Conservation (phyloP, 2,113 vertebrate species). For the Triplophysa tibetana region DNA sequence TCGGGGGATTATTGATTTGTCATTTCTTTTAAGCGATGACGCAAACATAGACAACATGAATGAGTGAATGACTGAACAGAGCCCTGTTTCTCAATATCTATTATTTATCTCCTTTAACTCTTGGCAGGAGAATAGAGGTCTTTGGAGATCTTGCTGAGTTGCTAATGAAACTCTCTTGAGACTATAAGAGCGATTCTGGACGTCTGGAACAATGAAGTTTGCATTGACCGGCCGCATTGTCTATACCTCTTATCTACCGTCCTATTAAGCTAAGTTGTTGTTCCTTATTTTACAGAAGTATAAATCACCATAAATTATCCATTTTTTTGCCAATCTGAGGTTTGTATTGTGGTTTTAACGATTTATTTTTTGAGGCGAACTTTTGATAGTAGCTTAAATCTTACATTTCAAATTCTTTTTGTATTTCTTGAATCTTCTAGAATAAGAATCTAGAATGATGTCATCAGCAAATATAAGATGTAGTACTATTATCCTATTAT, state of each 20-base stretch:
- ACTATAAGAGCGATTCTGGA: background rate
- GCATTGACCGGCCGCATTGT: slow-evolving; percentile 2
- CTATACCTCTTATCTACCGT: background rate
- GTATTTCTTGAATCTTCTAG: no score
- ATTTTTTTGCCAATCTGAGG: background rate
- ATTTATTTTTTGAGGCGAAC: background rate
- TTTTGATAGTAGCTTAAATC: background rate
- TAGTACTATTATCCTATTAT: background rate
- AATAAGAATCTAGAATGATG: background rate
- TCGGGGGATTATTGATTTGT: background rate
- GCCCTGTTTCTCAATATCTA: background rate
- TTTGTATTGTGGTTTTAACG: background rate
- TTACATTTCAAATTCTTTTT: no score
- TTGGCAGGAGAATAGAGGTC: slow-evolving; percentile 6
- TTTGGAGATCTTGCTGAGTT: slow-evolving; percentile 5
- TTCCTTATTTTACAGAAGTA: background rate
- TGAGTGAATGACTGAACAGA: background rate
- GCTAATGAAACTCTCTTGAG: slow-evolving; percentile 17
- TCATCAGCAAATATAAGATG: background rate
- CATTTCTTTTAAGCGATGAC: background rate
- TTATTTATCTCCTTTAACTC: background rate
- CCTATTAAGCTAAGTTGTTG: slow-evolving; percentile 23
- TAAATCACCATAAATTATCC: background rate
- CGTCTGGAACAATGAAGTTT: slow-evolving; percentile 14
- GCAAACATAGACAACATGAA: background rate